Percentiles rank a stretch among this genome's conserved stretches.
These are phyloP conservation scores for Ormyrus thymus DNA, from an alignment of 2,888 invertebrate species.

Conservation along the genomic window DNA sequence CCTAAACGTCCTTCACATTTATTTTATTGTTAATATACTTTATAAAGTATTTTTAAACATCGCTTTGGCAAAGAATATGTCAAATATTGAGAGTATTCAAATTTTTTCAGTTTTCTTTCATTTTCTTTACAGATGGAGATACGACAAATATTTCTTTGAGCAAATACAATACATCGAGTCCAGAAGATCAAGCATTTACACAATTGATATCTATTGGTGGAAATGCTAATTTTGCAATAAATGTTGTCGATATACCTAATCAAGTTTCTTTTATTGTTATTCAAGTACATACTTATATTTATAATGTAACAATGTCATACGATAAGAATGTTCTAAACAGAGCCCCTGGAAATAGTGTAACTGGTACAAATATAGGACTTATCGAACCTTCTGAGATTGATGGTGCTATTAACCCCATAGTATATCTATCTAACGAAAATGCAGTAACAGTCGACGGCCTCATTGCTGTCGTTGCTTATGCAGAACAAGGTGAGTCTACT, in stretches of 20 bases:
- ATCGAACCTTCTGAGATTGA: slow-evolving; percentile 65
- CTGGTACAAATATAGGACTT: slow-evolving; percentile 81
- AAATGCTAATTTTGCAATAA: slow-evolving; percentile 69
- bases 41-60: too few species aligned
- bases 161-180: slow-evolving; percentile 60
- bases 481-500: slow-evolving; percentile 73
- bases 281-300: slow-evolving; percentile 80
- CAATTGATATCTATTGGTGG: slow-evolving; percentile 60
- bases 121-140: slow-evolving; percentile 54
- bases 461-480: slow-evolving; percentile 78
- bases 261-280: slow-evolving; percentile 78
- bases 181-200: slow-evolving; percentile 64
- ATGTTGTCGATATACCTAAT: slow-evolving; percentile 75
- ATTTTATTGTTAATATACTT: too few species aligned
- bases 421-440: slow-evolving; percentile 76
- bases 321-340: slow-evolving; percentile 60
- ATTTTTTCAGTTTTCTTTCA: too few species aligned
- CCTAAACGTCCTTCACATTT: too few species aligned
- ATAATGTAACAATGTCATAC: slow-evolving; percentile 78
- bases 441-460: slow-evolving; percentile 71
- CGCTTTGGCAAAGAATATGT: too few species aligned
- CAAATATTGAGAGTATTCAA: too few species aligned
- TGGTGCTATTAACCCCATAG: slow-evolving; percentile 63
- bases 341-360: slow-evolving; percentile 71
- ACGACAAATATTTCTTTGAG: slow-evolving; percentile 63